Conservation (phyloP, 1,140 invertebrate genomes). For the Homalodisca vitripennis region DNA sequence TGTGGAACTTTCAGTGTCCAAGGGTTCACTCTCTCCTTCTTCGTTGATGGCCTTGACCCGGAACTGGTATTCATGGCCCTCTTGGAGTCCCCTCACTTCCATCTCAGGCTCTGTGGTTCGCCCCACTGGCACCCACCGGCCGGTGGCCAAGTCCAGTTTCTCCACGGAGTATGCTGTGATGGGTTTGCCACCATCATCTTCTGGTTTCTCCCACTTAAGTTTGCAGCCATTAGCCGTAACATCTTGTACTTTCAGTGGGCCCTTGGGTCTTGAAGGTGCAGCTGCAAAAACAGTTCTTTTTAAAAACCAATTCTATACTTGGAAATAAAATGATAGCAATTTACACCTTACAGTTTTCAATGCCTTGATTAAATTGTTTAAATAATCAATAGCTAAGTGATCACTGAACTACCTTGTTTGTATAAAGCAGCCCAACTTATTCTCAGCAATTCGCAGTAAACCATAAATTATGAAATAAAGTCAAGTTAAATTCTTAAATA, state of each 20-base stretch:
- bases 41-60: constrained; percentile 97
- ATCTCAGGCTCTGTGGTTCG: constrained; percentile 80
- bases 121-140: constrained; percentile 91
- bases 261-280: constrained; percentile 79
- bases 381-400: too few relatives aligned
- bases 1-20: constrained; percentile 82
- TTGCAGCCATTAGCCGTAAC: constrained; percentile 91
- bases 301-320: too few relatives aligned
- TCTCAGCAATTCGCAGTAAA: too few relatives aligned
- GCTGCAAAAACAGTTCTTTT: constrained; percentile 52
- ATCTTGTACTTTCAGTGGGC: constrained; percentile 89
- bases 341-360: too few relatives aligned
- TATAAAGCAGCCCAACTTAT: too few relatives aligned
- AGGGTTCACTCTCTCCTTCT: constrained; percentile 94
- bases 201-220: constrained; percentile 94
- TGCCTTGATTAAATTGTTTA: too few relatives aligned
- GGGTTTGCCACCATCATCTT: constrained; percentile 97
- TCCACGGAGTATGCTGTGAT: constrained; percentile 96
- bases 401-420: too few relatives aligned
- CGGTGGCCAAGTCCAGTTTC: constrained; percentile 91
- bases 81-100: constrained; percentile 88
- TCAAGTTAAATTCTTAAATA: too few relatives aligned
- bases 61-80: constrained; percentile 95
- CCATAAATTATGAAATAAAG: too few relatives aligned
- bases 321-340: too few relatives aligned